phyloP scores from a whole-genome alignment of 2,797 vertebrate species.

The Scolopax bukidnonensis region DNA sequence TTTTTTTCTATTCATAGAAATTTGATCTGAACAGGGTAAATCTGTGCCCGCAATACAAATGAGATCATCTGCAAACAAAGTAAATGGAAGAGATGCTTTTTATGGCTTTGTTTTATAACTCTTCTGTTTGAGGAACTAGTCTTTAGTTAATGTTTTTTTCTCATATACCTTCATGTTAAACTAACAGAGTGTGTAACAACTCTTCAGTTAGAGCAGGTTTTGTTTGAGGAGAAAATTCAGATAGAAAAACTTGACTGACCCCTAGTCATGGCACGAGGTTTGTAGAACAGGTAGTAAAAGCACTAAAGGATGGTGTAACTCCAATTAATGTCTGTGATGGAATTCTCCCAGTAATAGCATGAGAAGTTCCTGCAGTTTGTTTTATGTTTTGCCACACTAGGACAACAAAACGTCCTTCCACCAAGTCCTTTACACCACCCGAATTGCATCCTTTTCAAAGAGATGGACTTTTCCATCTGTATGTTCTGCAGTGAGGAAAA shows the following conservation, averaged over 20 bases:
- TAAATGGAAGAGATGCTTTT: constrained; percentile 15
- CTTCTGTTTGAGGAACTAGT: neutral
- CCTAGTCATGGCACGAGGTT: neutral
- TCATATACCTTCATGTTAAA: neutral
- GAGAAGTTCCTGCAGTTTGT: neutral
- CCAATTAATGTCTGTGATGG: neutral
- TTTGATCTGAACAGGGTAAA: constrained; percentile 59
- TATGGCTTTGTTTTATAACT: constrained; percentile 48
- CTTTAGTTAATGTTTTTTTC: neutral
- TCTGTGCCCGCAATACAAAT: constrained; percentile 56
- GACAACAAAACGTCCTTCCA: neutral
- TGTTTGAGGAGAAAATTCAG: neutral
- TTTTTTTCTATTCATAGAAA: constrained; percentile 59
- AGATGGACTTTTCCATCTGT: neutral
- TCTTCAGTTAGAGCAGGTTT: neutral
- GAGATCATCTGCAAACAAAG: constrained; percentile 58
- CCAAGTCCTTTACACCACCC: neutral
- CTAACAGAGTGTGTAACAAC: neutral
- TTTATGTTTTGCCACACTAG: neutral
- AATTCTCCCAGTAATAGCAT: neutral
- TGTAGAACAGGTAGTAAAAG: constrained; percentile 13
- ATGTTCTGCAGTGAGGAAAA: neutral
- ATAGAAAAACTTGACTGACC: neutral
- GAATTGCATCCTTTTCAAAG: neutral
- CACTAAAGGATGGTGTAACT: neutral